Evolutionary conservation across 1,140 invertebrate genomes (phyloP).

Genomic region (Drosophila pectinifera): DNA sequence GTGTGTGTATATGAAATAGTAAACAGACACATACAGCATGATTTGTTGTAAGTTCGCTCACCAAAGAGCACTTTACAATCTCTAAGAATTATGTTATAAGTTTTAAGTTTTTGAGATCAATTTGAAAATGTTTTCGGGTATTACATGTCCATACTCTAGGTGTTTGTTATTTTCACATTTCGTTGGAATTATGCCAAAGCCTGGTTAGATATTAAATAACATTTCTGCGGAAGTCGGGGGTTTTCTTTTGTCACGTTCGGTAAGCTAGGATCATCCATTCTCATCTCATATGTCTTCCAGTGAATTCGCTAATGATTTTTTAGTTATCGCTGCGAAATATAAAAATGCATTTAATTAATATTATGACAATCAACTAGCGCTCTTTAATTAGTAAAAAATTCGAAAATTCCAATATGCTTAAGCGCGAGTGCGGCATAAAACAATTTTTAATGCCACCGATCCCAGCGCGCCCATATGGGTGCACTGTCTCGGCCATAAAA

Average conservation of each 20-base stretch:
- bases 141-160: constrained; percentile 24
- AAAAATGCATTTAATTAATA: constrained; percentile 24
- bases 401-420: constrained; percentile 59
- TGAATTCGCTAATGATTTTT: constrained; percentile 13
- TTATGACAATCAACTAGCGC: constrained; percentile 11
- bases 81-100: constrained; percentile 36
- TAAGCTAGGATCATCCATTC: constrained; percentile 13
- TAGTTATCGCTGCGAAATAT: constrained; percentile 63
- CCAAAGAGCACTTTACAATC: constrained; percentile 18
- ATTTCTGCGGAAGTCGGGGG: constrained; percentile 16
- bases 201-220: constrained; percentile 40
- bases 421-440: constrained; percentile 62
- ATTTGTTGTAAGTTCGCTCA: constrained; percentile 5
- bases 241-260: not conserved
- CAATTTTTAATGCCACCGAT: constrained; percentile 51
- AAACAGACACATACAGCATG: constrained; percentile 13
- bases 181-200: constrained; percentile 28
- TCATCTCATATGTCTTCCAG: constrained; percentile 19
- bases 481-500: constrained; percentile 73
- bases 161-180: constrained; percentile 15
- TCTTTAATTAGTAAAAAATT: constrained; percentile 53
- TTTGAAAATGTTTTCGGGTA: constrained; percentile 62
- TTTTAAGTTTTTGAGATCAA: constrained; percentile 67
- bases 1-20: constrained; percentile 7
- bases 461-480: constrained; percentile 68